Evolutionary conservation across 2,797 vertebrate genomes (phyloP).

Genomic region (Urophycis tenuis): DNA sequence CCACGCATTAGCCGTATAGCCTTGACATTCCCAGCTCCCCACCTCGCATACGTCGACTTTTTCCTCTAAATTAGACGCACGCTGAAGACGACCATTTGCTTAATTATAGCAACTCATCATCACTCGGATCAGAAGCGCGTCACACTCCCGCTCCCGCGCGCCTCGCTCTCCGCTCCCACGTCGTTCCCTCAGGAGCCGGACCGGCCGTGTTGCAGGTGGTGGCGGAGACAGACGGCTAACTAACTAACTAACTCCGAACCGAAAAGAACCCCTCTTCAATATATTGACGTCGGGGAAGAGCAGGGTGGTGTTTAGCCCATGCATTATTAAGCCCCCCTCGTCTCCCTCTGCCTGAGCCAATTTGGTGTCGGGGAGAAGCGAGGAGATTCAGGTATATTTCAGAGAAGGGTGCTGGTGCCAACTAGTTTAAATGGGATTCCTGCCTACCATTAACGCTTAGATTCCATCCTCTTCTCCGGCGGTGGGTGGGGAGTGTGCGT

Average conservation of each 20-base stretch:
- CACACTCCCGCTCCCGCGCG: no score
- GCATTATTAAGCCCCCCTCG: neutral
- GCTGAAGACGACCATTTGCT: neutral
- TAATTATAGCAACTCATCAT: neutral
- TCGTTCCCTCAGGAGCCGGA: neutral
- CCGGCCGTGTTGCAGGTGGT: neutral
- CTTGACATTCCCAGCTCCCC: neutral
- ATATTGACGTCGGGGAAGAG: neutral
- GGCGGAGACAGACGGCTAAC: no score
- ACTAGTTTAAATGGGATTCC: conserved; percentile 2
- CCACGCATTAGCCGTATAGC: neutral
- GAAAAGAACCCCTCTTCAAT: neutral
- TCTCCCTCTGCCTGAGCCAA: neutral
- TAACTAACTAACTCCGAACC: neutral
- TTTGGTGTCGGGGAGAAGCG: neutral
- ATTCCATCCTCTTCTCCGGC: neutral
- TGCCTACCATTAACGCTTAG: neutral
- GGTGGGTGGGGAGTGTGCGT: neutral
- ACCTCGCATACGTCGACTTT: neutral
- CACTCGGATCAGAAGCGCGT: no score
- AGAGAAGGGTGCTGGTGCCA: neutral
- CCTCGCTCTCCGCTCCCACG: no score
- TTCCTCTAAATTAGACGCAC: no score
- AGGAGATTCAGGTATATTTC: neutral
- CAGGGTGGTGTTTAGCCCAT: neutral